Percentiles rank a stretch among this genome's conserved stretches.
phyloP scores from a whole-genome alignment of 2,113 vertebrate genomes.

The Panthera tigris region DNA sequence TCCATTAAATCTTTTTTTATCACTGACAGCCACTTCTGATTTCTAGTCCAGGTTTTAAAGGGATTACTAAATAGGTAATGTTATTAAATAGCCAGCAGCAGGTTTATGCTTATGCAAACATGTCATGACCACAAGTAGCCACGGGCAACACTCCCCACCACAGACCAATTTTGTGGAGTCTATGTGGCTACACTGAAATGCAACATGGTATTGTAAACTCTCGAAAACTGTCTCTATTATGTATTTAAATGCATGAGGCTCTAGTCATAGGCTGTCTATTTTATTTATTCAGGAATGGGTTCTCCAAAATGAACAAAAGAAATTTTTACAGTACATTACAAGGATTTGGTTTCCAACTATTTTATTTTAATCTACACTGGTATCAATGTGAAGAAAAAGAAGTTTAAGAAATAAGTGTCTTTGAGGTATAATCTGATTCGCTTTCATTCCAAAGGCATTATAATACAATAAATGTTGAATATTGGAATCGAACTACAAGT shows the following conservation, averaged over 20 bases:
- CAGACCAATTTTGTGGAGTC: not conserved
- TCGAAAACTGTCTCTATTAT: not conserved
- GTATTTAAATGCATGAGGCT: not conserved
- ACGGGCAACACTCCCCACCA: not conserved
- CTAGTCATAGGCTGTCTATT: conserved; percentile 12
- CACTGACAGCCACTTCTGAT: conserved; percentile 52
- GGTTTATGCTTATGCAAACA: conserved; percentile 39
- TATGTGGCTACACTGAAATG: not conserved
- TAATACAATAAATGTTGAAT: not conserved
- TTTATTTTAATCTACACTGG: conserved; percentile 21
- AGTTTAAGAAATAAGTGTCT: not conserved
- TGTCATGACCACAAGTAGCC: not conserved
- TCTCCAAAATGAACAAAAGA: conserved; percentile 32
- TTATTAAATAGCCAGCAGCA: conserved; percentile 72
- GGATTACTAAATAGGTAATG: conserved; percentile 71
- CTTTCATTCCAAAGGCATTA: conserved; percentile 29
- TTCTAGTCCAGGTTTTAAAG: conserved; percentile 45
- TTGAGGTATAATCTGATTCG: not conserved
- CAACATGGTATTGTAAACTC: not conserved
- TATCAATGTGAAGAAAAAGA: not conserved
- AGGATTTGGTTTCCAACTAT: not conserved
- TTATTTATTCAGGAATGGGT: not conserved
- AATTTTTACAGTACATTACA: not conserved
- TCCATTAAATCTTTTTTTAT: conserved; percentile 49
- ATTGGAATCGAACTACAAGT: not conserved